A percentile compares a stretch with the other conserved stretches of the same genome.
These are phyloP conservation scores for Spheniscus mendiculus DNA, from an alignment of 2,113 vertebrate genomes.

Conservation along the genomic window DNA sequence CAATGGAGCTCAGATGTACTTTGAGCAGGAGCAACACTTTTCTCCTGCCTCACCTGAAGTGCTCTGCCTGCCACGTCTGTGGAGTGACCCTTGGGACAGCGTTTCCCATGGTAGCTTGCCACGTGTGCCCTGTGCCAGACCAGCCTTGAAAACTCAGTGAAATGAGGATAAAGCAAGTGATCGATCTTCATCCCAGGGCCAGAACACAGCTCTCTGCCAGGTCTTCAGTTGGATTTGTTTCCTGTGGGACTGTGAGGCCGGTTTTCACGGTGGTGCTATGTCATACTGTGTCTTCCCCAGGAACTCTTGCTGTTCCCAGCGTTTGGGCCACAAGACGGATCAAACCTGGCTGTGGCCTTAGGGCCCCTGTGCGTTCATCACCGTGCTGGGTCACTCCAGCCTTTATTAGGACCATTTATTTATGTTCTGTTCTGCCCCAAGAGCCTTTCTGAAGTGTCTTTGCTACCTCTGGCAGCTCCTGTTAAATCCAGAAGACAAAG, in stretches of 20 bases:
- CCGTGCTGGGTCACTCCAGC: not conserved
- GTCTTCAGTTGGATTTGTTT: not conserved
- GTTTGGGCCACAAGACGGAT: not conserved
- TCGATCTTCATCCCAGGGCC: not conserved
- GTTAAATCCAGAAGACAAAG: conserved; percentile 28
- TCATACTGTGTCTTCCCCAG: not conserved
- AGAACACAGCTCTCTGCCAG: not conserved
- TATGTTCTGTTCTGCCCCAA: not conserved
- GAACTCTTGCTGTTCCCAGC: not conserved
- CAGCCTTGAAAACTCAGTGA: rapidly evolving
- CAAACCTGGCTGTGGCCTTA: not conserved
- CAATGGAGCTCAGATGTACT: too few species aligned
- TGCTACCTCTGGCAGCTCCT: not conserved
- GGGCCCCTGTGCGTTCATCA: not conserved
- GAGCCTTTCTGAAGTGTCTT: not conserved
- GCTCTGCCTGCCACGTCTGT: rapidly evolving
- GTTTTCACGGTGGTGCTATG: not conserved
- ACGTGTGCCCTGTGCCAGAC: not conserved
- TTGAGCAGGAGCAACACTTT: not conserved
- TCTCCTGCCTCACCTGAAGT: not conserved
- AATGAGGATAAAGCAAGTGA: not conserved
- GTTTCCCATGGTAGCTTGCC: not conserved
- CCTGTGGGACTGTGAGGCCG: rapidly evolving
- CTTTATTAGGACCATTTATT: conserved; percentile 2
- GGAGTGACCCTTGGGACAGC: not conserved